Evolutionary conservation across 2,888 invertebrate species (phyloP), one percentile per base, ranked within the genome.

Genomic region (Troides oblongomaculatus): DNA sequence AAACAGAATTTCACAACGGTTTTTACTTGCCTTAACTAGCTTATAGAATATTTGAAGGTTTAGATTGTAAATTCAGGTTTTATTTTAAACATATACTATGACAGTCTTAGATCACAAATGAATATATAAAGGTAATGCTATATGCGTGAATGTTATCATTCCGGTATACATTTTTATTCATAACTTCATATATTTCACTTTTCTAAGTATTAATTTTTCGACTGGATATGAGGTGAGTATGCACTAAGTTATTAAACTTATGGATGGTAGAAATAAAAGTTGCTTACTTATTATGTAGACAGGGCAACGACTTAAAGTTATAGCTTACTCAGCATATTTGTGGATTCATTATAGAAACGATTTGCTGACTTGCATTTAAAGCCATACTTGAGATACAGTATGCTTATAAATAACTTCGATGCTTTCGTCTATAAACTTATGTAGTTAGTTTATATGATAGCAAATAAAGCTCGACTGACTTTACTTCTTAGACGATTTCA

Each of bases 1-100:
- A 82, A 84, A 86, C 74, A 81, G 67, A 77, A 78, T 77, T 78
- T 75, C 2, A 77, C 76, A 73, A 73, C 75, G 72, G 72, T 76
- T 76, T 63, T 21, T n/a, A 53, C 18, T 7, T 50, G 4, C 6
- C 50, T 18, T 53, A 18, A n/a, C 53, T n/a, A n/a, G 5, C n/a
- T 0, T 53, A 53, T 53, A 53, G 18, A 53, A 53, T 53, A 8
- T n/a, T n/a, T 1, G n/a, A 53, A n/a, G 8, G 46, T 46, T 10
- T 46, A 46, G 12, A 46, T 46, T 46, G 17, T 53, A 53, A 7
- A 53, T 18, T 53, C n/a, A 53, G 6, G n/a, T 53, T 53, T 53
- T 18, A 8, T 6, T 53, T 53, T 46, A 12, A 14, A 46, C 14
- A 12, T 46, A 46, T 14, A 14, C 14, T 46, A 14, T 1, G 17